phyloP scores from a whole-genome alignment of 1,140 invertebrate species.

The Temnothorax curvispinosus region DNA sequence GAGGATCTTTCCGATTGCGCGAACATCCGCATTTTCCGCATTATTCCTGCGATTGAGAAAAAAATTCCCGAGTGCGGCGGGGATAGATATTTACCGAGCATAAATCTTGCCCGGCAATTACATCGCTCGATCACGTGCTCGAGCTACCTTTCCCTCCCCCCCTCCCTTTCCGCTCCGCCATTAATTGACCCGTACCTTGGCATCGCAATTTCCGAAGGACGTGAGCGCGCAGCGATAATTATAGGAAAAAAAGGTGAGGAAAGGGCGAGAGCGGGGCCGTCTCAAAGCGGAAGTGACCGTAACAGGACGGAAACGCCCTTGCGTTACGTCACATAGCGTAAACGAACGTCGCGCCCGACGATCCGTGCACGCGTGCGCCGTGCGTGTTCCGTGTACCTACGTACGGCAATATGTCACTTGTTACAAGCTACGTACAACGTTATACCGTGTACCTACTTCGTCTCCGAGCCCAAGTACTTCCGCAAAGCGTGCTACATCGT shows the following conservation, averaged over 20 bases:
- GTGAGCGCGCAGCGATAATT: slow-evolving; percentile 20
- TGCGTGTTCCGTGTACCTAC: background rate
- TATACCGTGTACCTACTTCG: slow-evolving; percentile 27
- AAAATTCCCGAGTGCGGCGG: background rate
- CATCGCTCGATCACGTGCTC: slow-evolving; percentile 32
- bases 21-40: slow-evolving; percentile 1
- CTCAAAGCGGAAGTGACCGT: slow-evolving; percentile 63
- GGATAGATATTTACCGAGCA: background rate
- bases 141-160: background rate
- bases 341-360: slow-evolving; percentile 32
- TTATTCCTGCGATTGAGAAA: background rate
- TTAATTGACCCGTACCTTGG: slow-evolving; percentile 58
- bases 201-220: slow-evolving; percentile 59
- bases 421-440: slow-evolving; percentile 23
- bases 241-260: slow-evolving; percentile 31
- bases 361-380: slow-evolving; percentile 52
- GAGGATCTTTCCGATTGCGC: background rate
- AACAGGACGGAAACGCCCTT: slow-evolving; percentile 71
- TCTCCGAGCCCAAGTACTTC: slow-evolving; percentile 11
- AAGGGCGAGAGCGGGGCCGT: slow-evolving; percentile 40
- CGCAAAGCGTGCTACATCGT: slow-evolving; percentile 8
- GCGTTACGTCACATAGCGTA: slow-evolving; percentile 66
- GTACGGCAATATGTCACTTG: slow-evolving; percentile 33
- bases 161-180: background rate
- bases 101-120: slow-evolving; percentile 39